Evolutionary conservation across 2,113 vertebrate genomes (phyloP).

Genomic region (Pedetes capensis): DNA sequence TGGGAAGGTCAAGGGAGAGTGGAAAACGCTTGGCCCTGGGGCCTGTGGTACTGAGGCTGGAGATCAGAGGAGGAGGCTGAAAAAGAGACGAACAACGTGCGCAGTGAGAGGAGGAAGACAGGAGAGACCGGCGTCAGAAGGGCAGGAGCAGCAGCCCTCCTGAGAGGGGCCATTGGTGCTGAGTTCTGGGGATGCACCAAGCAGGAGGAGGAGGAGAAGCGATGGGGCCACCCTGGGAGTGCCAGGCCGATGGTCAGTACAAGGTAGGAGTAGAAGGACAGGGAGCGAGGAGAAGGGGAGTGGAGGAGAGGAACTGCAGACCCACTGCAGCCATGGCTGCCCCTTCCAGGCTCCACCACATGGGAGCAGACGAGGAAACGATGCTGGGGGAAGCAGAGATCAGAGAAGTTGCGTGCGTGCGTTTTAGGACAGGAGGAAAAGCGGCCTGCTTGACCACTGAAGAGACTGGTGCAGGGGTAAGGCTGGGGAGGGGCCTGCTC

Average conservation of each 20-base stretch:
- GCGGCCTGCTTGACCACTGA: fast-evolving
- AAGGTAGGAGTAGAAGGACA: neutral
- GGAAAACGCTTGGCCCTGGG: fast-evolving
- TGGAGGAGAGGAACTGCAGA: fast-evolving
- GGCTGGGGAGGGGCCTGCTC: fast-evolving
- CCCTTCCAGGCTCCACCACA: neutral
- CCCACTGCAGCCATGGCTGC: too few relatives aligned
- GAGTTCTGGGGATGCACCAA: too few relatives aligned
- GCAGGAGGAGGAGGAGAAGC: neutral
- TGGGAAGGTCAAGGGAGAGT: fast-evolving
- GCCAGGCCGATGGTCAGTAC: too few relatives aligned
- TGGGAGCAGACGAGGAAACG: neutral
- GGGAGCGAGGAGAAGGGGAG: neutral
- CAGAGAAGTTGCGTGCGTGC: fast-evolving
- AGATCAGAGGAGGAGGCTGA: neutral
- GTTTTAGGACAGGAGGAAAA: too few relatives aligned
- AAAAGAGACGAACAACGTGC: neutral
- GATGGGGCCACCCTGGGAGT: neutral
- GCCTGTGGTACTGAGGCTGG: neutral
- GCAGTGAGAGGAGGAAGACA: neutral
- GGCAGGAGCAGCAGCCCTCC: too few relatives aligned
- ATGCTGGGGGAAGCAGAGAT: fast-evolving
- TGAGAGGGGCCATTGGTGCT: too few relatives aligned
- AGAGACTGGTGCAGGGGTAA: fast-evolving
- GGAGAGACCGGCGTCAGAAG: neutral